phyloP scores from a whole-genome alignment of 1,140 invertebrate genomes.

The Chionoecetes opilio region DNA sequence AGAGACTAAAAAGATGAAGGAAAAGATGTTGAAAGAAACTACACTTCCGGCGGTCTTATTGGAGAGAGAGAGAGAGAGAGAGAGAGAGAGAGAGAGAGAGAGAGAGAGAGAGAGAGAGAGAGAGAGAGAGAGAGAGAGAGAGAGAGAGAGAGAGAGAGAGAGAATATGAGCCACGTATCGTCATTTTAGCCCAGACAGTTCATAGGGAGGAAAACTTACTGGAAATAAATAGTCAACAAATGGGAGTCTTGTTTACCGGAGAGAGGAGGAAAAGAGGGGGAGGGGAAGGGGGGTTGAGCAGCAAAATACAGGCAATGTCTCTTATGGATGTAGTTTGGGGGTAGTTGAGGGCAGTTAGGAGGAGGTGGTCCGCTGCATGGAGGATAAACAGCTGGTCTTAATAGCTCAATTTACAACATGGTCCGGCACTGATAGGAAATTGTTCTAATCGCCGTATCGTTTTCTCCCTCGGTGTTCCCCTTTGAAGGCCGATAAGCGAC shows the following conservation, averaged over 20 bases:
- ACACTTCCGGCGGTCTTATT: no score
- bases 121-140: background rate
- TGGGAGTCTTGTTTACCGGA: background rate
- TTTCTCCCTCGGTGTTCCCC: conserved; percentile 49
- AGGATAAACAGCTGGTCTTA: conserved; percentile 49
- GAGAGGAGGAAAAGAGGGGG: no score
- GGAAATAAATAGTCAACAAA: background rate
- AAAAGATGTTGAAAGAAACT: background rate
- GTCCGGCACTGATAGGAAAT: conserved; percentile 57
- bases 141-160: conserved; percentile 16
- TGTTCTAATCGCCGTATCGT: conserved; percentile 65
- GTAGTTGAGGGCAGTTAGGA: conserved; percentile 33
- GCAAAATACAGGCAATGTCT: background rate
- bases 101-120: background rate
- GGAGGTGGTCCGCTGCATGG: background rate
- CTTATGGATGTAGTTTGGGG: conserved; percentile 35
- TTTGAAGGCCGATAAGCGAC: conserved; percentile 52
- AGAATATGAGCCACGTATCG: background rate
- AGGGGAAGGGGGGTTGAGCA: background rate
- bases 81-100: conserved; percentile 27
- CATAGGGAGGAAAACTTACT: background rate
- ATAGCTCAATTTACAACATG: conserved; percentile 66
- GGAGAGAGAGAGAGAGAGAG: background rate
- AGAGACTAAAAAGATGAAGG: background rate
- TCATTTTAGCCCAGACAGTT: background rate